These are phyloP conservation scores for Cepphus grylle DNA, from an alignment of 2,113 vertebrate species.

Conservation along the genomic window DNA sequence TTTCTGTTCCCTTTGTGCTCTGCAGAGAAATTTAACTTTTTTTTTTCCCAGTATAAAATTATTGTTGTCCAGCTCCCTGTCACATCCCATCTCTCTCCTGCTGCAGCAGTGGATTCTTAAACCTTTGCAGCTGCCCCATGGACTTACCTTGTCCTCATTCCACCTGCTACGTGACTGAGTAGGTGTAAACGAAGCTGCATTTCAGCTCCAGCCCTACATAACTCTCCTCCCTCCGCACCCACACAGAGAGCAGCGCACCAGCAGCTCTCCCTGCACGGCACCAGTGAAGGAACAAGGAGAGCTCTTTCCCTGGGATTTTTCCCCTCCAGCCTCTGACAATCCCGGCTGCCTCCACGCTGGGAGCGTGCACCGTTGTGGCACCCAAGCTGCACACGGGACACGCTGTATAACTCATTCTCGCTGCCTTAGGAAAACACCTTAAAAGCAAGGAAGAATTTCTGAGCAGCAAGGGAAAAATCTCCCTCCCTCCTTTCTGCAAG, in stretches of 20 bases:
- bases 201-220: neutral
- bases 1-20: neutral
- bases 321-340: neutral
- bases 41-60: neutral
- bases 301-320: neutral
- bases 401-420: neutral
- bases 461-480: neutral
- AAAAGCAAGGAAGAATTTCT: neutral
- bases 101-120: neutral
- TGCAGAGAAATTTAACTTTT: neutral
- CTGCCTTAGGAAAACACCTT: neutral
- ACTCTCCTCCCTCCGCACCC: neutral
- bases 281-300: neutral
- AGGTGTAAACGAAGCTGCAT: neutral
- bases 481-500: neutral
- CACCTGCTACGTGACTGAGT: neutral
- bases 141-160: neutral
- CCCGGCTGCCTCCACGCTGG: neutral
- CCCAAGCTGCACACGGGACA: fast-evolving
- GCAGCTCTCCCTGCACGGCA: neutral
- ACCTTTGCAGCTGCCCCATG: neutral
- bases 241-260: neutral
- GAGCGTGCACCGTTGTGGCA: neutral
- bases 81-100: neutral
- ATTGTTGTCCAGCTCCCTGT: neutral